Evolutionary conservation across 1,140 invertebrate genomes (phyloP).

Genomic region (Drosophila fuyamai): DNA sequence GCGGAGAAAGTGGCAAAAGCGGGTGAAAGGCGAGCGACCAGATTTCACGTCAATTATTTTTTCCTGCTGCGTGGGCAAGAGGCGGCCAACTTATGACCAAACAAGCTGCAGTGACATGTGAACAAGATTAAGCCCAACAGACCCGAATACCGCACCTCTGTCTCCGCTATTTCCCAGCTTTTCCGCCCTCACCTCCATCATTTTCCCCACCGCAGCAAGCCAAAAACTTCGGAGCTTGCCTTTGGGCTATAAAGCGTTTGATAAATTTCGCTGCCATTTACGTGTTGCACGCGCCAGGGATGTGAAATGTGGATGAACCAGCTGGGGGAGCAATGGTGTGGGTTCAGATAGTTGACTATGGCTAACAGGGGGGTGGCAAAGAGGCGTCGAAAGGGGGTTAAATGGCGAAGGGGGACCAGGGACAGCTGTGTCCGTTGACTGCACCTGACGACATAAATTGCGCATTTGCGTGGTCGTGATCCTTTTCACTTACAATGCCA

Average conservation of each 20-base stretch:
- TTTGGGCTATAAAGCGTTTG: conserved; percentile 56
- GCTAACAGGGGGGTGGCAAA: conserved; percentile 5
- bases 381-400: background rate
- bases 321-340: conserved; percentile 8
- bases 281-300: conserved; percentile 60
- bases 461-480: conserved; percentile 63
- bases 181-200: background rate
- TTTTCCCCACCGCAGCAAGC: conserved; percentile 26
- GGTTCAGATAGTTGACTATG: conserved; percentile 31
- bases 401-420: conserved; percentile 4
- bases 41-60: conserved; percentile 76
- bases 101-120: conserved; percentile 64
- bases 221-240: conserved; percentile 40
- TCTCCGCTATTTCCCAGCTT: conserved; percentile 12
- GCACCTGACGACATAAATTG: conserved; percentile 68
- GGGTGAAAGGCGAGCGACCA: conserved; percentile 13
- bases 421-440: conserved; percentile 48
- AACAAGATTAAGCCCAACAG: conserved; percentile 46
- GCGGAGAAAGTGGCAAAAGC: background rate
- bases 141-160: background rate
- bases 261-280: conserved; percentile 71
- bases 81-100: conserved; percentile 59
- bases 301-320: conserved; percentile 53
- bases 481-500: conserved; percentile 58
- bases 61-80: conserved; percentile 14